phyloP scores from a whole-genome alignment of 2,888 invertebrate genomes.

The Eucera pruinosa region DNA sequence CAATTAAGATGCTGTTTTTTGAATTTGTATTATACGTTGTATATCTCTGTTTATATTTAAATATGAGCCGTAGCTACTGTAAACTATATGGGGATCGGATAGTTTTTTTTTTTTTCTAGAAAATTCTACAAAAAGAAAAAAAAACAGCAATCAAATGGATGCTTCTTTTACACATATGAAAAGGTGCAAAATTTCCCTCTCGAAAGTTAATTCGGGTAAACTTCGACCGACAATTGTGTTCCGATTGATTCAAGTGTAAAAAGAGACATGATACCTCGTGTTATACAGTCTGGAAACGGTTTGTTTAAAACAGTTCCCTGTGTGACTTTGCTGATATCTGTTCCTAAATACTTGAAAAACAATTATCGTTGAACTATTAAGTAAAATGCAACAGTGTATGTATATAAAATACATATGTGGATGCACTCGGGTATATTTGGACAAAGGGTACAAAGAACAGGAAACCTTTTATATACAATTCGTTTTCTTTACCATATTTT shows the following conservation, averaged over 20 bases:
- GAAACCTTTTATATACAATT: conserved; percentile 19
- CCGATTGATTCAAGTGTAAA: neutral
- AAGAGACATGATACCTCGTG: neutral
- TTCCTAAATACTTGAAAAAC: neutral
- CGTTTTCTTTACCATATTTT: conserved; percentile 14
- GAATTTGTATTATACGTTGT: conserved; percentile 69
- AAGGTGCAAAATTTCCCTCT: neutral
- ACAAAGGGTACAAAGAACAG: conserved; percentile 1
- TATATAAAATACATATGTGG: neutral
- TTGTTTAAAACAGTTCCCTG: neutral
- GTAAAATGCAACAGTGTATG: neutral
- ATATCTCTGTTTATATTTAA: conserved; percentile 69
- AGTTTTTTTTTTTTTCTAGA: neutral
- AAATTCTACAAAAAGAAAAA: neutral
- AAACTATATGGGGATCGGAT: conserved; percentile 18
- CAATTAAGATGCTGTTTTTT: conserved; percentile 36
- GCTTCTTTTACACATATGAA: neutral
- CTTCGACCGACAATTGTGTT: neutral
- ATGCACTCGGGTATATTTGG: neutral
- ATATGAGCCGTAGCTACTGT: neutral
- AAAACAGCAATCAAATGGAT: neutral
- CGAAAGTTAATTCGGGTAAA: neutral
- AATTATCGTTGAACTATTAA: neutral
- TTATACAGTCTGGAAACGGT: neutral
- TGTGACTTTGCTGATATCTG: neutral